Evolutionary conservation across 37 sponge, comb jelly and placozoan genomes (phyloP), one percentile per base, ranked within the genome.

Genomic region (Chondrosia reniformis): DNA sequence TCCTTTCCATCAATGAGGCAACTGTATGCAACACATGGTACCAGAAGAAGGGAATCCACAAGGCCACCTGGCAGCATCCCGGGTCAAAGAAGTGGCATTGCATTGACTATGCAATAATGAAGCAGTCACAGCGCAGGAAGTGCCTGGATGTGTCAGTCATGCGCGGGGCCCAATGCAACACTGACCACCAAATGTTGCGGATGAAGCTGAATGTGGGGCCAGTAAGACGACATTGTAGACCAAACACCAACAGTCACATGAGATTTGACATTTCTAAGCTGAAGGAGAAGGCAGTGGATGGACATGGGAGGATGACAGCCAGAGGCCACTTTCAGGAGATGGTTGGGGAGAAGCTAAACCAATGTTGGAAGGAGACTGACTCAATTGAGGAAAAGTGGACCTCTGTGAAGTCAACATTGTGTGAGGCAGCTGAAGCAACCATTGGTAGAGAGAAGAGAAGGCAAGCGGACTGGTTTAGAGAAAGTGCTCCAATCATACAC

Each of bases 391-490:
- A 56, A 28, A 56, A 56, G 58, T 56, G 58, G 58, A 6, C 58
- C 4, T 56, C 7, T 3, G 58, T 56, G 9, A 56, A 56, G 9
- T 56, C 58, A 56, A 28, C 7, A 56, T 3, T 56, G 27, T 36
- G 33, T n/a, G n/a, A n/a, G n/a, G n/a, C n/a, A n/a, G n/a, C n/a
- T n/a, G n/a, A n/a, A n/a, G n/a, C n/a, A n/a, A n/a, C n/a, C 13
- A 49, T 66, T 80, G 80, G 80, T 24, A 33, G 71, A 39, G 74
- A 66, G 38, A 67, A 9, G 36, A 80, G 72, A 34, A 81, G 40
- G 6, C 55, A 81, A 71, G 66, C 61, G 19, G 71, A 80, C 55
- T 80, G 80, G 80, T 66, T 80, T 43, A 72, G 27, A 41, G 79
- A 78, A 27, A 80, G 58, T 49, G 10, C 58, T 56, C 4, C 58